Conservation (phyloP, 2,888 invertebrate genomes). For the Odontothrips loti region DNA sequence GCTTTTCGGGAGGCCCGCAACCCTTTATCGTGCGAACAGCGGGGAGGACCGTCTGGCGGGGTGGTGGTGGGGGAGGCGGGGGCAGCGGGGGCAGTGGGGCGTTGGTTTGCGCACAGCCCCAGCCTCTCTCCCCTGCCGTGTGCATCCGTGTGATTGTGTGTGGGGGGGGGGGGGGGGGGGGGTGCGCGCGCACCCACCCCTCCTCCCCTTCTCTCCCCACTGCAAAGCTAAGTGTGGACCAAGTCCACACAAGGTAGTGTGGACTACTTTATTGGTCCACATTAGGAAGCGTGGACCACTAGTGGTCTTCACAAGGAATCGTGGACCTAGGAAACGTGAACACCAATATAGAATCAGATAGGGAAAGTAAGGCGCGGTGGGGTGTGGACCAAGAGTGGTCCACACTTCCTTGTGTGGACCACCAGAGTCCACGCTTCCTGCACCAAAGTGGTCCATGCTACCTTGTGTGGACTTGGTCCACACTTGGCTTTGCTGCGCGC, state of each 20-base stretch:
- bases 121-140: not conserved
- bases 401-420: too few species aligned
- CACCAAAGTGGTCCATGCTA: too few species aligned
- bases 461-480: too few species aligned
- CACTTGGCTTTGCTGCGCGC: too few species aligned
- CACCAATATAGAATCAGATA: too few species aligned
- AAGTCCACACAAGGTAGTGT: not conserved
- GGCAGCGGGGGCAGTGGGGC: not conserved
- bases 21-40: constrained; percentile 7
- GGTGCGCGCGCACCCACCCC: not conserved
- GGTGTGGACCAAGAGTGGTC: too few species aligned
- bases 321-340: too few species aligned
- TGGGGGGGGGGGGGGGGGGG: too few species aligned
- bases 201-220: not conserved
- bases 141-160: not conserved
- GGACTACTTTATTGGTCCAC: not conserved
- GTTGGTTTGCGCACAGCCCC: not conserved
- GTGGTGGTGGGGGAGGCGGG: not conserved
- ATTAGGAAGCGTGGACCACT: too few species aligned
- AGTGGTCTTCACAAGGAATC: too few species aligned
- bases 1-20: not conserved
- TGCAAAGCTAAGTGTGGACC: not conserved
- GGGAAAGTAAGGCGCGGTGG: too few species aligned
- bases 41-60: not conserved
- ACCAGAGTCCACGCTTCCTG: too few species aligned